Base-by-base conservation (phyloP, 2,113 vertebrate genomes). In the Anseranas semipalmata region DNA sequence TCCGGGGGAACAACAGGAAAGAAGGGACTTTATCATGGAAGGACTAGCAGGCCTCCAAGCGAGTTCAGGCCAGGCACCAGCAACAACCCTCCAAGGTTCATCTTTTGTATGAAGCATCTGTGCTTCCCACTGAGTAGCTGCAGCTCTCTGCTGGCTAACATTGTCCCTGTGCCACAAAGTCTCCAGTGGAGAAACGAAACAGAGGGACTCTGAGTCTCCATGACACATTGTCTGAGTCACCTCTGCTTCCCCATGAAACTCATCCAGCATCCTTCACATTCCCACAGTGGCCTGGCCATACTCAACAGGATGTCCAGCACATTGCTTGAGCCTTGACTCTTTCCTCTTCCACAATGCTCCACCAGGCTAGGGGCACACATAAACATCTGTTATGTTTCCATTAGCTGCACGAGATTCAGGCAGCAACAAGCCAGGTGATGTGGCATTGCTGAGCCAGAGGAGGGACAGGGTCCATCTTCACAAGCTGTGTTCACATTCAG, bases 271-370 rank as follows among this genome's bases (percentile, higher is more conserved):
- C 63, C 52, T 46, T 63, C 55, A n/a, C 1, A 7, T 15, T 88
- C 48, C 72, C 71, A 8, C 16, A 50, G 35, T 0, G 0, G 55
- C 18, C 18, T 58, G 73, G 32, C 35, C 37, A 7, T 1, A 15
- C 9, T n/a, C 48, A 82, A 35, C 14, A 41, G 45, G 45, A 83
- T 12, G 48, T 14, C 14, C 15, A 13, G 21, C 3, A 24, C 4
- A 33, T 62, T 80, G 66, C 45, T 35, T 13, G 14, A 92, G 41
- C 62, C 32, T 70, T 52, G 32, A 46, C 37, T 55, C 39, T 60
- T 30, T 53, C 32, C 41, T 41, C 43, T 63, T 76, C 37, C 43
- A 46, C 33, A 20, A 18, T 27, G 39, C 80, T 75, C 22, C 32
- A 30, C 9, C 56, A 53, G 65, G 21, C 13, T 37, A 87, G 11